These are phyloP conservation scores for Acestrorhynchus altus DNA, from an alignment of 2,797 vertebrate species.

Conservation along the genomic window DNA sequence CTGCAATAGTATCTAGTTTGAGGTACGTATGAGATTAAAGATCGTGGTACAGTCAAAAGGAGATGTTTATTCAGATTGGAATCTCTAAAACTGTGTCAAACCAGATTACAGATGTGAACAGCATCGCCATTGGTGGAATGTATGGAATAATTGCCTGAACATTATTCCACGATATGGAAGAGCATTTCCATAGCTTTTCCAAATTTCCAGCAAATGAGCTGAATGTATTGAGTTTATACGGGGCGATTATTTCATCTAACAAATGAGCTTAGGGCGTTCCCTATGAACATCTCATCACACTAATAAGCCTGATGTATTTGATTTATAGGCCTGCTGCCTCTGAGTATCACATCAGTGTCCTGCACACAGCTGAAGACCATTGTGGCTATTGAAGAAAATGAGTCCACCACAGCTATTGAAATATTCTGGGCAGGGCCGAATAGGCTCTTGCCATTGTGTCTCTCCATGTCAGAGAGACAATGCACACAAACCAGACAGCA, in stretches of 20 bases:
- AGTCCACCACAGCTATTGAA: constrained; percentile 37
- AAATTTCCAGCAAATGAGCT: constrained; percentile 10
- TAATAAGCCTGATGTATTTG: constrained; percentile 20
- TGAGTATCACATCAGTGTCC: neutral
- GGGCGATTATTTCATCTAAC: neutral
- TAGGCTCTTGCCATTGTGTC: constrained; percentile 27
- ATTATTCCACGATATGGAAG: neutral
- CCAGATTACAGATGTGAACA: neutral
- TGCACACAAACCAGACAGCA: constrained; percentile 36
- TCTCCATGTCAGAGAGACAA: constrained; percentile 26
- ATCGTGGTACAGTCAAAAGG: constrained; percentile 1
- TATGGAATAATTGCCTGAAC: constrained; percentile 4
- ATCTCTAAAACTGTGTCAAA: neutral
- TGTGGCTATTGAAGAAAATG: constrained; percentile 7
- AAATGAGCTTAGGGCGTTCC: neutral
- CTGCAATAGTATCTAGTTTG: constrained; percentile 15
- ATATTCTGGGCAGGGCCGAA: constrained; percentile 50
- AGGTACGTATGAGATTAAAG: neutral
- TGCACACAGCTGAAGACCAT: constrained; percentile 13
- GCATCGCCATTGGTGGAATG: constrained; percentile 1
- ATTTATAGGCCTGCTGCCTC: constrained; percentile 4
- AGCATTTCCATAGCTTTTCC: neutral
- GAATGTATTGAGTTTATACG: neutral
- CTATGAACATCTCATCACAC: neutral
- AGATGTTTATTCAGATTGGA: constrained; percentile 1